Percentiles rank a stretch among this genome's conserved stretches.
Conservation (phyloP, 2,888 invertebrate species). For the Protophormia terraenovae region DNA sequence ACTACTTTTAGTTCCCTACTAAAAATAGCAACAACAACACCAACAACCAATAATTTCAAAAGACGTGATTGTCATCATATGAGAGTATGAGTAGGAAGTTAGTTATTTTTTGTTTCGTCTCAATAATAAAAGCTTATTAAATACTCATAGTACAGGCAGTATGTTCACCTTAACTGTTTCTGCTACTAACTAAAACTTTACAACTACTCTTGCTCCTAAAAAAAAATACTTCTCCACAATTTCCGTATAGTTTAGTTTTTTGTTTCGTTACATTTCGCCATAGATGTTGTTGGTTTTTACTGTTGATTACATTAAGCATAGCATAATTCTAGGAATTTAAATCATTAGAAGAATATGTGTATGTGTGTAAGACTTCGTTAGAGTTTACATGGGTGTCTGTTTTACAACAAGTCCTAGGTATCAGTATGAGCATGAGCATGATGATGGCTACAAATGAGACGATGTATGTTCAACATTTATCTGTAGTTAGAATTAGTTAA, state of each 20-base stretch:
- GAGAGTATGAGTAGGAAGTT: slow-evolving; percentile 20
- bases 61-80: slow-evolving; percentile 62
- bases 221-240: slow-evolving; percentile 25
- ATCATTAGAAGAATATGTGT: background rate
- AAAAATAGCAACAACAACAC: background rate
- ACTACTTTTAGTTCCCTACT: slow-evolving; percentile 45
- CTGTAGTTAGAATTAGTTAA: slow-evolving; percentile 80
- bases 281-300: slow-evolving; percentile 23
- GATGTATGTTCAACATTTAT: slow-evolving; percentile 72
- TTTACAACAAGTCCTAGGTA: background rate
- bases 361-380: background rate
- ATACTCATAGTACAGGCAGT: slow-evolving; percentile 24
- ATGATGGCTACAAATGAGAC: slow-evolving; percentile 37
- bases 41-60: slow-evolving; percentile 45
- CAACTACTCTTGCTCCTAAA: background rate
- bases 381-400: background rate
- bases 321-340: slow-evolving; percentile 55
- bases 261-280: background rate
- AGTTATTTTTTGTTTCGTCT: slow-evolving; percentile 38
- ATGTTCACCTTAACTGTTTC: background rate
- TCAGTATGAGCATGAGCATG: background rate
- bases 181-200: background rate
- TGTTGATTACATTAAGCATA: slow-evolving; percentile 57
- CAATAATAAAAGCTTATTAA: slow-evolving; percentile 62
- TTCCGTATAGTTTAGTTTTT: slow-evolving; percentile 24